phyloP scores from a whole-genome alignment of 2,888 invertebrate species.

The Nezara viridula region DNA sequence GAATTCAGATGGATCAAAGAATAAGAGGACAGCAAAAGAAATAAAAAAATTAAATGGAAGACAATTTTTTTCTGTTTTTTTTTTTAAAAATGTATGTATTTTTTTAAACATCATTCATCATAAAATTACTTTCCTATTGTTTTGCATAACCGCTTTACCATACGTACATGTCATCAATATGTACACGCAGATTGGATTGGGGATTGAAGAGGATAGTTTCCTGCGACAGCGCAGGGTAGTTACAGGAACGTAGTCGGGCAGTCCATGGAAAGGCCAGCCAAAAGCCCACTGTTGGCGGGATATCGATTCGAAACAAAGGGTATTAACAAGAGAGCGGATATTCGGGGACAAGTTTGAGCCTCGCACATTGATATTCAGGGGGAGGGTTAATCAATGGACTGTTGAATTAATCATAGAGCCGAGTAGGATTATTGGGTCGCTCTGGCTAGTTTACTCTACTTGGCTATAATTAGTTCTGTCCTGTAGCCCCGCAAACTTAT shows the following conservation, averaged over 20 bases:
- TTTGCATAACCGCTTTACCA: no score
- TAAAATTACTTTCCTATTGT: no score
- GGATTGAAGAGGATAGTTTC: background rate
- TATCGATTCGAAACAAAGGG: slow-evolving; percentile 56
- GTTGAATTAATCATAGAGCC: slow-evolving; percentile 59
- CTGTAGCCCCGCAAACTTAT: slow-evolving; percentile 38
- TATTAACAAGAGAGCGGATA: slow-evolving; percentile 55
- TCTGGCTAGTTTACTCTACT: slow-evolving; percentile 50
- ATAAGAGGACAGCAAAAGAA: no score
- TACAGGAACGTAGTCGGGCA: background rate
- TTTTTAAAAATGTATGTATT: no score
- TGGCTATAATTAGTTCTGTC: slow-evolving; percentile 46
- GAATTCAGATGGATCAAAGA: no score
- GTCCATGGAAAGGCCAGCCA: background rate
- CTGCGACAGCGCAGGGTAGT: background rate
- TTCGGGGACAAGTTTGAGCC: slow-evolving; percentile 55
- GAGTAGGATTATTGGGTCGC: slow-evolving; percentile 56
- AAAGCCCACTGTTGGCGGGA: background rate
- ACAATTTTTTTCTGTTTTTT: no score
- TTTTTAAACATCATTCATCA: no score
- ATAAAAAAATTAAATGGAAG: no score
- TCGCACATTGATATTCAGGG: slow-evolving; percentile 58
- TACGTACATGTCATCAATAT: no score
- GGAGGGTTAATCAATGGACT: slow-evolving; percentile 59
- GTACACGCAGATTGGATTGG: background rate